Evolutionary conservation across 1,140 invertebrate species (phyloP).

Genomic region (Trichogramma pretiosum): DNA sequence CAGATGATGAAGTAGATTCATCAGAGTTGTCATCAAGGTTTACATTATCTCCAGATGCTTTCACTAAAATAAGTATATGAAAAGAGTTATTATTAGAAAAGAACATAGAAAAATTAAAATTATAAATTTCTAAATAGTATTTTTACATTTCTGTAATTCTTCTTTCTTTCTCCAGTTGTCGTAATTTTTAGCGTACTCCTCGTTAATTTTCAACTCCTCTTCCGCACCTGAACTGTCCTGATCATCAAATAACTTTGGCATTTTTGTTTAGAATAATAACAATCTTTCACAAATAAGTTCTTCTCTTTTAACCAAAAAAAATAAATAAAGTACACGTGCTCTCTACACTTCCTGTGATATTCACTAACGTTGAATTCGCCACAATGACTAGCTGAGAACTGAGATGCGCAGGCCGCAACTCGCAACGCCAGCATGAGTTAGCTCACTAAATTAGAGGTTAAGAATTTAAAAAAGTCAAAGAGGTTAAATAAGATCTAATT

Average conservation of each 20-base stretch:
- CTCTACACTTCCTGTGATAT: neutral
- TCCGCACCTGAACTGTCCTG: constrained; percentile 35
- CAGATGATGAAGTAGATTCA: constrained; percentile 44
- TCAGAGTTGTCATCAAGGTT: constrained; percentile 56
- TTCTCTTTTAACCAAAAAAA: neutral
- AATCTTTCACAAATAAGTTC: neutral
- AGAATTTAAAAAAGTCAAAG: too few species aligned
- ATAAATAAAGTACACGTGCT: neutral
- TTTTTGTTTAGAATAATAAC: constrained; percentile 16
- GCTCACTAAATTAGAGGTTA: too few species aligned
- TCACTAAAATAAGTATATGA: neutral
- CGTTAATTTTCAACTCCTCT: constrained; percentile 59
- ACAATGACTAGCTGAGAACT: neutral
- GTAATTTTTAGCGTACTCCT: constrained; percentile 74
- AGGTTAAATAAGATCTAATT: too few species aligned
- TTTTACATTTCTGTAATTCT: constrained; percentile 74
- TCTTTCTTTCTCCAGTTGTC: constrained; percentile 74
- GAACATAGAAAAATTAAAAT: constrained; percentile 14
- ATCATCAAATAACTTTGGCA: constrained; percentile 37
- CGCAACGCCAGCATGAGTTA: too few species aligned
- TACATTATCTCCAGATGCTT: constrained; percentile 57
- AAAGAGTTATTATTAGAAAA: constrained; percentile 8
- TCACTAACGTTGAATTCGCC: neutral
- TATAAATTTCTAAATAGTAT: constrained; percentile 6
- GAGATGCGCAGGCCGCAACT: neutral